Evolutionary conservation across 2,113 vertebrate genomes (phyloP).

Genomic region (Mus pahari): DNA sequence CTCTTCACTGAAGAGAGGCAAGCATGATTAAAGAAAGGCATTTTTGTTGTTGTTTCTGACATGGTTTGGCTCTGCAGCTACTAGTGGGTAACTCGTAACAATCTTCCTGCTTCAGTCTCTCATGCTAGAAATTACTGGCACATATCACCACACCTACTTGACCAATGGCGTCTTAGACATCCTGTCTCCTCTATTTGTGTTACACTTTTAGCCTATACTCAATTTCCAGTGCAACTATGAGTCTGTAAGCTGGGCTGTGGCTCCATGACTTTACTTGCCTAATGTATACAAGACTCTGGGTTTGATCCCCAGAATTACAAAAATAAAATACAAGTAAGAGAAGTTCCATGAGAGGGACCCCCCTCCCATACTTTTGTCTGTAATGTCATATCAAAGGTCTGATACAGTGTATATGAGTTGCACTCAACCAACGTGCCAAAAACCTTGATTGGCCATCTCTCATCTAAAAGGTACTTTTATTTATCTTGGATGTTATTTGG

Average conservation of each 20-base stretch:
- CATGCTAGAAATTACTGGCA: not conserved
- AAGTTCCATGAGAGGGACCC: not conserved
- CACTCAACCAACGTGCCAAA: not conserved
- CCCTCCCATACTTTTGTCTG: not conserved
- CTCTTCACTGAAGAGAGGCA: slow-evolving; percentile 90
- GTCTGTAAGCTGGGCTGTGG: not conserved
- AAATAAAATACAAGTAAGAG: not conserved
- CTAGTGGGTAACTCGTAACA: not conserved
- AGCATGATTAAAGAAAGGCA: not conserved
- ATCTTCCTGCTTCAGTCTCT: not conserved
- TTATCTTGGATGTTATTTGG: not conserved
- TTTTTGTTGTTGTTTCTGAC: not conserved
- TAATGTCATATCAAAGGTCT: not conserved
- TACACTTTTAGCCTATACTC: not conserved
- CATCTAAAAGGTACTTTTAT: not conserved
- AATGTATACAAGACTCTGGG: not conserved
- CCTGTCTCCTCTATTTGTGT: not conserved
- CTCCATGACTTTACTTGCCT: not conserved
- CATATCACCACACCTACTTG: not conserved
- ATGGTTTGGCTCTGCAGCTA: not conserved
- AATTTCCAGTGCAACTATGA: not conserved
- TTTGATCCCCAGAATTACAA: not conserved
- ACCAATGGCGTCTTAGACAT: not conserved
- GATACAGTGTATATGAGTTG: not conserved
- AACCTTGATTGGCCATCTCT: not conserved